Base-by-base conservation (phyloP, 2,797 vertebrate genomes). In the Melanotaenia nigrans region DNA sequence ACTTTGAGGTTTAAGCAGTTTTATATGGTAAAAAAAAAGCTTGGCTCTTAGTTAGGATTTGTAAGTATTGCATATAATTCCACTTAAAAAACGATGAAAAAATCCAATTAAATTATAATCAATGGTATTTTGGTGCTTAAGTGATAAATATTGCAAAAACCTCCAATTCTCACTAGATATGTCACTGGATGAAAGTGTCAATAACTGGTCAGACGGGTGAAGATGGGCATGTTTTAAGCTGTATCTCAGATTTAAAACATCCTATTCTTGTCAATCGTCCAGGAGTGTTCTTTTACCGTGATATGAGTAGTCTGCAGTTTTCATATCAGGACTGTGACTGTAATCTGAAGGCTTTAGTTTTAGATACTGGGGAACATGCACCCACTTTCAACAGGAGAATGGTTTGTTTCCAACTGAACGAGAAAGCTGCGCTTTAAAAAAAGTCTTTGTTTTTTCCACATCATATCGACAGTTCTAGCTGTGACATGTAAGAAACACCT, bases 61-160 rank as follows among this genome's bases (percentile, higher is more conserved):
- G 8, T n/a, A 45, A 45, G 5, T 7, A 45, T 45, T 45, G 18
- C 20, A 47, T n/a, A 20, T 47, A n/a, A 47, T 7, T 45, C 42
- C 16, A 5, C 40, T 6, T 36, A 9, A 9, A 25, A 28, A 54
- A 28, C 4, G 1, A 11, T 4, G 5, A n/a, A 49, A 51, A 51
- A 4, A 25, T 45, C 42, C 0, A 14, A 24, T 28, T 54, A 14
- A 54, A 54, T 6, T 42, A 25, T 28, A 5, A 35, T 61, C 20
- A 28, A 20, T 20, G 6, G 47, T 35, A 35, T 47, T 67, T 58
- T 25, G 68, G 72, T 22, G 35, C 22, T 68, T 25, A 3, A 33
- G 33, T 40, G 18, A 54, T 5, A 57, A 5, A 22, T 6, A 12
- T 40, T n/a, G 25, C n/a, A 49, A 42, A 49, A 62, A 47, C 24